Conservation (phyloP, 2,797 vertebrate species). For the Sebastes kiyomatsui region DNA sequence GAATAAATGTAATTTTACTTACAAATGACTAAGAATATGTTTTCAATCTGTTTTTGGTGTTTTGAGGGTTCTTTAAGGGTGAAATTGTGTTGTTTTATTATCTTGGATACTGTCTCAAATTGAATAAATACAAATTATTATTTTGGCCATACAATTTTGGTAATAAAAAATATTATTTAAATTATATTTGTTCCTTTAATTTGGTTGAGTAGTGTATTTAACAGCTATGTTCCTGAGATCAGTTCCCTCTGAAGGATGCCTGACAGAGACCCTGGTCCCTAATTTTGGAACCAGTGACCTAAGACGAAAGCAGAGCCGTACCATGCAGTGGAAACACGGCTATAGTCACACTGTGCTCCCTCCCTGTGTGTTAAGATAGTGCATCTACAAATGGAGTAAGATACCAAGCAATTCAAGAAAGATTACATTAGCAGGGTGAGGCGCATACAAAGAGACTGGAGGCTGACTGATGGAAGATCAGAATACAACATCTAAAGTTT, state of each 20-base stretch:
- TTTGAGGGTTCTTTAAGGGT: no score
- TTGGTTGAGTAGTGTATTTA: not conserved
- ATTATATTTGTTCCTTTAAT: no score
- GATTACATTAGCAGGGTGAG: not conserved
- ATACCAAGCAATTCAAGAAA: not conserved
- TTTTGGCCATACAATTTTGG: not conserved
- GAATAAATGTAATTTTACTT: not conserved
- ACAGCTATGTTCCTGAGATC: not conserved
- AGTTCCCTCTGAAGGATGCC: not conserved
- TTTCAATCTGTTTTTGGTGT: not conserved
- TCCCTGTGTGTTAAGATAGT: not conserved
- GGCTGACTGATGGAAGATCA: not conserved
- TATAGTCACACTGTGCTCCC: no score
- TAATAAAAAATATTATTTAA: not conserved
- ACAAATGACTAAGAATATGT: not conserved
- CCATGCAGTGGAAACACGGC: no score
- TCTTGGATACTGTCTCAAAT: not conserved
- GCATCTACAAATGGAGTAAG: not conserved
- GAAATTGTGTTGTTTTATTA: no score
- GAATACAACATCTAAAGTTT: not conserved
- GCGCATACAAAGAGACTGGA: not conserved
- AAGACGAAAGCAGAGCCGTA: no score
- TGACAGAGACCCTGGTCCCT: not conserved
- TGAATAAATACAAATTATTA: not conserved
- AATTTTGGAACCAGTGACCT: no score